Evolutionary conservation across 2,113 vertebrate species (phyloP), one percentile per base, ranked within the genome.

Genomic region (Candoia aspera): DNA sequence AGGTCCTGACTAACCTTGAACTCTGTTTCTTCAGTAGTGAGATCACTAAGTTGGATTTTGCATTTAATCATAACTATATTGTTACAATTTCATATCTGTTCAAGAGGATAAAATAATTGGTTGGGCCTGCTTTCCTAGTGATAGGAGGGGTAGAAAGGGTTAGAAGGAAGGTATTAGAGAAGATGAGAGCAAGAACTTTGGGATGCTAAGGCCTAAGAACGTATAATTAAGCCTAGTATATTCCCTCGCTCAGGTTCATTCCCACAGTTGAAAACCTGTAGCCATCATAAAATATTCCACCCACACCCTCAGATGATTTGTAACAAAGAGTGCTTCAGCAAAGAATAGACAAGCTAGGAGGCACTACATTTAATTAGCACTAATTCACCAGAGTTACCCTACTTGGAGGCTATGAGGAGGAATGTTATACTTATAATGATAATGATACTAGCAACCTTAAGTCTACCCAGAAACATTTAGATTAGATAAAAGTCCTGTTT

Each of bases 41-140:
- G 46, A 49, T 12, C 68, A 23, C 33, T 64, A 54, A 46, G 62
- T 91, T 91, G n/a, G 33, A 8, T 15, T 8, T 29, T 55, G 64
- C 21, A 49, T 64, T 37, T 49, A 88, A 85, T 94, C 64, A 24
- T 68, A 91, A 55, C 12, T 23, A 73, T 33, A 26, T 88, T n/a
- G 59, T 92, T 84, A 59, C 64, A 83, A 53, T 73, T 92, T 90
- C 33, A 58, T 73, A 21, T 10, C 64, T 58, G 79, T 84, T 62
- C 26, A 29, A 57, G 73, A 84, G 11, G 15, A 59, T 46, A 19
- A 33, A 54, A 54, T 54, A 57, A 46, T 54, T 55, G 68, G 90
- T 59, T 84, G 24, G 19, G 58, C 87, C 68, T 42, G 15, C 68
- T 90, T 62, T 59, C 85, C 57, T 88, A 88, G 26, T 88, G 33